Evolutionary conservation across 2,888 invertebrate species (phyloP).

Genomic region (Neria commutata): DNA sequence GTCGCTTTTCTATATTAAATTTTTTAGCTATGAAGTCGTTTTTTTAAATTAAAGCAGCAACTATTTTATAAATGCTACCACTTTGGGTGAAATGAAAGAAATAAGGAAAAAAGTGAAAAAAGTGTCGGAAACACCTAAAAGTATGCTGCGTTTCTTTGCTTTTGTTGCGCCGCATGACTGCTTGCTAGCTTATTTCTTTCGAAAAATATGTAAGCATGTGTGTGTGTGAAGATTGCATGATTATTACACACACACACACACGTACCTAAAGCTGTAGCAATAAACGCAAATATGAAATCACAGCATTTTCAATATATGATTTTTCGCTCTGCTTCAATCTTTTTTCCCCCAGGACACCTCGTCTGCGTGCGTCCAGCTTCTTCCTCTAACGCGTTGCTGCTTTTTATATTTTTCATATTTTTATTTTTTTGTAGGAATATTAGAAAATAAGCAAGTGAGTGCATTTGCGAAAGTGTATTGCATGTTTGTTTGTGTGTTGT

Average conservation of each 20-base stretch:
- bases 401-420: not conserved
- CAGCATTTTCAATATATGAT: not conserved
- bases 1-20: too few relatives aligned
- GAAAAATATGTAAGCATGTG: not conserved
- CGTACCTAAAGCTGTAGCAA: not conserved
- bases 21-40: too few relatives aligned
- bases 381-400: too few relatives aligned
- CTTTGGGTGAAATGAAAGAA: too few relatives aligned
- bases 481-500: not conserved
- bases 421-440: not conserved
- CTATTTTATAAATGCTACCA: too few relatives aligned
- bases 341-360: too few relatives aligned
- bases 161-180: not conserved
- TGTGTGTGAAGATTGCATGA: not conserved
- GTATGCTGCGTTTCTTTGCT: not conserved
- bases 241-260: not conserved
- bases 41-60: too few relatives aligned
- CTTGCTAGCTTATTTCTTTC: not conserved
- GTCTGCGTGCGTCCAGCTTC: too few relatives aligned
- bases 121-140: constrained; percentile 1
- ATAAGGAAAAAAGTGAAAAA: too few relatives aligned
- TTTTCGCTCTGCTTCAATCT: too few relatives aligned
- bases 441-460: not conserved
- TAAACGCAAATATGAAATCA: not conserved
- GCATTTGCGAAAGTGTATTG: constrained; percentile 1